phyloP scores from a whole-genome alignment of 2,113 vertebrate species.

The Lagenorhynchus albirostris region DNA sequence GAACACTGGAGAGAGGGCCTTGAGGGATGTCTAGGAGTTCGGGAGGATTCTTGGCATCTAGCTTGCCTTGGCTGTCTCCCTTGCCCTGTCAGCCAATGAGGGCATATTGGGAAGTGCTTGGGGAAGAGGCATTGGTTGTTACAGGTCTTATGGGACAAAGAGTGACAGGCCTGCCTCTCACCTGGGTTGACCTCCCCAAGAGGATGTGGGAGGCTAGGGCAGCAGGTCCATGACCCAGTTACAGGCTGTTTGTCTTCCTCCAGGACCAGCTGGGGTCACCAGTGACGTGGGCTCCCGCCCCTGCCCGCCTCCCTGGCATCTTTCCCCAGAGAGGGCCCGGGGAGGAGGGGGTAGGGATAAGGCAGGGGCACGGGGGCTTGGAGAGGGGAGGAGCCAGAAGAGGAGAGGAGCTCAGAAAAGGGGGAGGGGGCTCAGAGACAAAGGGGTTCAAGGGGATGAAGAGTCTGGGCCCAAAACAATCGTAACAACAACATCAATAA shows the following conservation, averaged over 20 bases:
- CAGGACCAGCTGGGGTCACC: constrained; percentile 61
- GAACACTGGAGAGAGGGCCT: not conserved
- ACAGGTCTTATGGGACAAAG: not conserved
- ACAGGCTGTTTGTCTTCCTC: constrained; percentile 46
- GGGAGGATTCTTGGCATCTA: not conserved
- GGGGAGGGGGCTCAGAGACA: not conserved
- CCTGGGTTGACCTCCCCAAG: not conserved
- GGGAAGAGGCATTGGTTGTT: too few species aligned
- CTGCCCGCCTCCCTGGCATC: constrained; percentile 64
- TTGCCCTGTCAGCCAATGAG: not conserved
- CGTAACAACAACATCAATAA: not conserved
- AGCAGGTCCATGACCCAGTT: constrained; percentile 47
- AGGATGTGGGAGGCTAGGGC: not conserved
- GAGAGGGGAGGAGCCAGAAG: not conserved
- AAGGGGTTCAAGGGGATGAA: not conserved
- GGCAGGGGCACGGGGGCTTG: not conserved
- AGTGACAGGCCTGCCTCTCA: not conserved
- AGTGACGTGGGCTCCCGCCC: constrained; percentile 61
- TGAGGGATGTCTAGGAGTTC: constrained; percentile 20
- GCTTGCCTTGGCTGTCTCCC: not conserved
- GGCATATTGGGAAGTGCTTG: not conserved
- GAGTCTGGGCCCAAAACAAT: not conserved
- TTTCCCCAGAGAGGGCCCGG: not conserved
- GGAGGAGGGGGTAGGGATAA: not conserved
- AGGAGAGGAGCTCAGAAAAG: not conserved